Evolutionary conservation across 2,888 invertebrate species (phyloP), one percentile per base, ranked within the genome.

Genomic region (Osmoderma eremita): DNA sequence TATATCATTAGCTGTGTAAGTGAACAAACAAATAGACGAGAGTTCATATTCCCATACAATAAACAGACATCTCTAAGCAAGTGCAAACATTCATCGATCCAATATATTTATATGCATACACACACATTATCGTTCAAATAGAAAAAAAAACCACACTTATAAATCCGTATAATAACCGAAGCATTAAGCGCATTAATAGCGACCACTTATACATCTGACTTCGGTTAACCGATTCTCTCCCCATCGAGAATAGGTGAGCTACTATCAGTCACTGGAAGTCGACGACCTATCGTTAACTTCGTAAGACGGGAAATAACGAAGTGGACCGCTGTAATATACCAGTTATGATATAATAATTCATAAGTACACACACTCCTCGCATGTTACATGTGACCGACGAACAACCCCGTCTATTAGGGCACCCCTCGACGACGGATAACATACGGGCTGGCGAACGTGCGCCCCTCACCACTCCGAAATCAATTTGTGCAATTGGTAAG

Each of bases 121-220:
- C 22, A 56, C 20, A 56, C 36, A 56, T 56, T 22, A 41, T 18
- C 22, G 41, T 51, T 3, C 15, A 15, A 13, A 30, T n/a, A 51
- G 22, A 24, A 61, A 61, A 56, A 61, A 42, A 39, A 17, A 58
- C 54, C 24, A 48, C 58, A 56, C 65, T 65, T 64, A 69, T 74
- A 78, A 77, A 77, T 75, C 76, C 72, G 74, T 74, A 77, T 76
- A 78, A 77, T 78, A 79, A 79, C 74, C 75, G 75, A 76, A 73
- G 77, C 79, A 81, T 80, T 79, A 80, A 80, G 78, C 78, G 77
- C 78, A 80, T 80, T 81, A 79, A 80, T 78, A 76, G 75, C 75
- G 76, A 77, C 78, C 82, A 82, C 82, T 82, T 82, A 80, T 78
- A 77, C 81, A 81, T 80, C 80, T 81, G 82, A 81, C 81, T 81